Evolutionary conservation across 2,888 invertebrate species (phyloP).

Genomic region (Noctua janthe): DNA sequence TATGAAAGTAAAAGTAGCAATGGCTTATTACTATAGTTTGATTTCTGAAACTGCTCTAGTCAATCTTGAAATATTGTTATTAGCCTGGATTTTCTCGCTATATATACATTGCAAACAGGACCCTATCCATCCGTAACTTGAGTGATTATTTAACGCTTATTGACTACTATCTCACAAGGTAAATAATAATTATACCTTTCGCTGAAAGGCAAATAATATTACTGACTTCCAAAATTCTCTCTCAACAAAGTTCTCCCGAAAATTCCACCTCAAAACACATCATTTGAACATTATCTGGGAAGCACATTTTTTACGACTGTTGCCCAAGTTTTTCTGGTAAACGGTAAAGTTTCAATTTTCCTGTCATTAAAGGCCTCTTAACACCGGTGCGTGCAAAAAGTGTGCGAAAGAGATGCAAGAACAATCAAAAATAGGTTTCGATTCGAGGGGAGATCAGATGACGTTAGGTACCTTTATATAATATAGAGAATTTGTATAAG

Average conservation of each 20-base stretch:
- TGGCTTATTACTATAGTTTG: neutral
- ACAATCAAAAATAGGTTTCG: slow-evolving; percentile 84
- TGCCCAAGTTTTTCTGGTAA: slow-evolving; percentile 77
- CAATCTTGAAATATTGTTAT: neutral
- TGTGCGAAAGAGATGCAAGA: slow-evolving; percentile 68
- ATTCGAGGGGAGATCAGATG: slow-evolving; percentile 70
- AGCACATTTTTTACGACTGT: slow-evolving; percentile 82
- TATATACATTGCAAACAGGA: neutral
- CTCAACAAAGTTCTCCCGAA: neutral
- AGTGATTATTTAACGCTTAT: neutral
- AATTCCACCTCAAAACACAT: slow-evolving; percentile 70
- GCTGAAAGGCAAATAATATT: neutral
- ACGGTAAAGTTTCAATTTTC: slow-evolving; percentile 86
- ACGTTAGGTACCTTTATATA: slow-evolving; percentile 30
- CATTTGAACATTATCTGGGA: slow-evolving; percentile 79
- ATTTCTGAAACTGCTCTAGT: neutral
- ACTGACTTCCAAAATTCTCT: neutral
- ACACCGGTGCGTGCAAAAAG: slow-evolving; percentile 74
- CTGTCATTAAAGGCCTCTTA: slow-evolving; percentile 87
- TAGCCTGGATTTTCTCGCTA: neutral
- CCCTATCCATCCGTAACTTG: neutral
- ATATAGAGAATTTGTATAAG: slow-evolving; percentile 34
- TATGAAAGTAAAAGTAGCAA: neutral
- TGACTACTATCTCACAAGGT: neutral
- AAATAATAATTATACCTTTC: neutral